Percentiles rank a stretch among this genome's conserved stretches.
These are phyloP conservation scores for Acromyrmex charruanus DNA, from an alignment of 1,140 invertebrate species.

Conservation along the genomic window DNA sequence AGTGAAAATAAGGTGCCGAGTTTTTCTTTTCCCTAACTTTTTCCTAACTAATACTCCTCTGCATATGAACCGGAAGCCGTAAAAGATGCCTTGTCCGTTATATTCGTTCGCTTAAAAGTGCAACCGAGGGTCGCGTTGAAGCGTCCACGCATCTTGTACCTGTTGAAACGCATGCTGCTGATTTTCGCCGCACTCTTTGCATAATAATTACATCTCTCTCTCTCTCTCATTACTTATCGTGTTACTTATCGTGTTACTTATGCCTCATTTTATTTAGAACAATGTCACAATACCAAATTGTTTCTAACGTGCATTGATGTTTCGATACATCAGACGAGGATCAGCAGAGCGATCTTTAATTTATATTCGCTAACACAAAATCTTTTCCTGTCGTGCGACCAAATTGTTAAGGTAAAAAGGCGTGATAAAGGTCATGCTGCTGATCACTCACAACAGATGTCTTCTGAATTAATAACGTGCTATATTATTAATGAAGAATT, in stretches of 20 bases:
- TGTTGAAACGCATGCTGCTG: slow-evolving; percentile 58
- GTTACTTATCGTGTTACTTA: slow-evolving; percentile 12
- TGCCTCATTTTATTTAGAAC: slow-evolving; percentile 44
- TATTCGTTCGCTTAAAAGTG: slow-evolving; percentile 41
- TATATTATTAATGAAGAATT: slow-evolving; percentile 37
- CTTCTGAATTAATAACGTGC: slow-evolving; percentile 34
- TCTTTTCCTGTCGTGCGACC: neutral
- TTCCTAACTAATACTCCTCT: slow-evolving; percentile 60
- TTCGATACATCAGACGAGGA: slow-evolving; percentile 14
- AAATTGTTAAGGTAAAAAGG: neutral
- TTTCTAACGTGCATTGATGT: slow-evolving; percentile 19
- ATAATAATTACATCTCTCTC: slow-evolving; percentile 32
- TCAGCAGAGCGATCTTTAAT: slow-evolving; percentile 33
- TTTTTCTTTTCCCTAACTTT: slow-evolving; percentile 56
- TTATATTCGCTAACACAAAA: neutral
- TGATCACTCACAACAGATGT: slow-evolving; percentile 16
- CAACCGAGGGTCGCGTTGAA: slow-evolving; percentile 25
- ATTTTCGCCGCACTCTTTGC: slow-evolving; percentile 17
- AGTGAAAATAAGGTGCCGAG: slow-evolving; percentile 74
- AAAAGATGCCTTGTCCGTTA: slow-evolving; percentile 20
- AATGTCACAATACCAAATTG: slow-evolving; percentile 47
- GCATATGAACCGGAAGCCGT: slow-evolving; percentile 46
- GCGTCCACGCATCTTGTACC: slow-evolving; percentile 40
- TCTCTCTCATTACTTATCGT: neutral
- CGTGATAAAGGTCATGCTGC: slow-evolving; percentile 33